A percentile compares a stretch with the other conserved stretches of the same genome.
Conservation (phyloP, 2,113 vertebrate genomes). For the Formicarius rufipectus region DNA sequence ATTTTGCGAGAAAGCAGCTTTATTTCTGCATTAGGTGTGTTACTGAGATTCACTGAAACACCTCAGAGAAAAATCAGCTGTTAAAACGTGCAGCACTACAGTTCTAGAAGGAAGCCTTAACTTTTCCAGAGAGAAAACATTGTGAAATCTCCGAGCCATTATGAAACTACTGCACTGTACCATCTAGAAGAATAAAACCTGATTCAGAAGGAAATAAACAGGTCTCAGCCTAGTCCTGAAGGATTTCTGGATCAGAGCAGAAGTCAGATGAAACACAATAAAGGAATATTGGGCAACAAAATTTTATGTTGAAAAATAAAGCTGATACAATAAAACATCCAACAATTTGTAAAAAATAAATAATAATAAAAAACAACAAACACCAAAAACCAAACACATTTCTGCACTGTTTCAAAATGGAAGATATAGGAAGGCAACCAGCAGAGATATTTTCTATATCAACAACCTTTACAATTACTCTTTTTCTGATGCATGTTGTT, state of each 20-base stretch:
- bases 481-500: neutral
- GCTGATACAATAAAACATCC: neutral
- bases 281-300: neutral
- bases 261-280: neutral
- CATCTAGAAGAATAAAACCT: neutral
- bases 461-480: neutral
- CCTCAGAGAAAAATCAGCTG: too few species aligned
- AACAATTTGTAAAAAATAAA: neutral
- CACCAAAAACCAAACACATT: too few species aligned
- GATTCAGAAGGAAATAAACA: constrained; percentile 6
- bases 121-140: neutral
- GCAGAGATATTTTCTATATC: neutral
- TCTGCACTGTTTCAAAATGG: neutral
- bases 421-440: neutral
- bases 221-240: neutral
- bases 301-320: neutral
- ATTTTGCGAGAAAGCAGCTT: neutral
- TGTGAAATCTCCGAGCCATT: neutral
- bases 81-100: too few species aligned
- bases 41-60: neutral
- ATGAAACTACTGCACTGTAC: neutral
- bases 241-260: neutral
- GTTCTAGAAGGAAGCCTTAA: neutral
- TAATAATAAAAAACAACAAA: too few species aligned
- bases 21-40: neutral